Percentiles rank a stretch among this genome's conserved stretches.
Conservation (phyloP, 2,888 invertebrate species). For the Fabriciana adippe region DNA sequence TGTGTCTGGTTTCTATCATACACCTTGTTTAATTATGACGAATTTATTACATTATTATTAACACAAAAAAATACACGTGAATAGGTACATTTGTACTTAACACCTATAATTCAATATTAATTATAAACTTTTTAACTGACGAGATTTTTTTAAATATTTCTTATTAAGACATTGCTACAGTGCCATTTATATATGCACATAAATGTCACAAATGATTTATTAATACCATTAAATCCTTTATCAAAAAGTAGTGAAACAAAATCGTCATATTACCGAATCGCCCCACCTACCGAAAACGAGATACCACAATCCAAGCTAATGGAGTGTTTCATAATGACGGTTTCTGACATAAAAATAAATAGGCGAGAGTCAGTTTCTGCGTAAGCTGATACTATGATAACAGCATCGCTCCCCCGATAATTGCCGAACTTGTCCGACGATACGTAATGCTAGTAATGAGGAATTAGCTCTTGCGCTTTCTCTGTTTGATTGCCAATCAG, state of each 20-base stretch:
- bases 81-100: not conserved
- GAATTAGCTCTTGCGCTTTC: conserved; percentile 62
- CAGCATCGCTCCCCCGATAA: conserved; percentile 80
- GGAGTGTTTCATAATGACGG: conserved; percentile 83
- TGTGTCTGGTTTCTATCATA: conserved; percentile 30
- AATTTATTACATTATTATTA: conserved; percentile 8
- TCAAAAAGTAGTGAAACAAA: conserved; percentile 41
- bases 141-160: too few relatives aligned
- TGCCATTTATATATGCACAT: not conserved
- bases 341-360: conserved; percentile 83
- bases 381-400: conserved; percentile 83
- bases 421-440: conserved; percentile 75
- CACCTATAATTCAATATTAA: too few relatives aligned
- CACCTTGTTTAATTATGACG: conserved; percentile 16
- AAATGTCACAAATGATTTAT: conserved; percentile 16
- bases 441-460: conserved; percentile 59
- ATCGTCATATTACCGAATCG: conserved; percentile 64
- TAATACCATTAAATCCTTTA: conserved; percentile 29
- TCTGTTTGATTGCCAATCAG: conserved; percentile 60
- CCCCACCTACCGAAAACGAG: conserved; percentile 80
- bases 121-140: too few relatives aligned
- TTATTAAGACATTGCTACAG: too few relatives aligned
- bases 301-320: conserved; percentile 81
- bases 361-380: conserved; percentile 82
- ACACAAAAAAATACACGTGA: not conserved